A percentile compares a stretch with the other conserved stretches of the same genome.
Conservation (phyloP, 2,113 vertebrate species). For the Muntiacus reevesi region DNA sequence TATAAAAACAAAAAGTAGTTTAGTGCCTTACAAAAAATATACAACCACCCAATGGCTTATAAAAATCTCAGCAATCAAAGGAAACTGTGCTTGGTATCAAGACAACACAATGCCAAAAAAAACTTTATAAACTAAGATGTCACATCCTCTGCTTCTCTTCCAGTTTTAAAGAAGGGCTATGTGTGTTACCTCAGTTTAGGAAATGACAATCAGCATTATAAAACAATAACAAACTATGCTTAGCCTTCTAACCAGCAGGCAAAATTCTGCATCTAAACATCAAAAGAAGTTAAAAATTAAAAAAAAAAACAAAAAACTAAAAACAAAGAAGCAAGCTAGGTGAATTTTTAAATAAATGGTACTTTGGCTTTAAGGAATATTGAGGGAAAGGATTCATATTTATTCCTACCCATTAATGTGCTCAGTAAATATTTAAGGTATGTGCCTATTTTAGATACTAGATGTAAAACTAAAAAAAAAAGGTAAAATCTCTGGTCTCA, state of each 20-base stretch:
- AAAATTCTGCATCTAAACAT: slow-evolving; percentile 31
- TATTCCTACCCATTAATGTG: neutral
- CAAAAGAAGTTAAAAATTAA: neutral
- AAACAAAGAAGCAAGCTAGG: neutral
- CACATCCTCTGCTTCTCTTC: neutral
- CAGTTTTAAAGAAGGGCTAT: neutral
- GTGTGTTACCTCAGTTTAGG: neutral
- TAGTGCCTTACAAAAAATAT: slow-evolving; percentile 8
- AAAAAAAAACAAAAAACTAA: neutral
- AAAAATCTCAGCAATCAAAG: slow-evolving; percentile 12
- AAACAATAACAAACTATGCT: neutral
- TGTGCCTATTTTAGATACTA: neutral
- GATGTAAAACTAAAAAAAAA: neutral
- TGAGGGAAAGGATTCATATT: neutral
- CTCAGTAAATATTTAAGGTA: slow-evolving; percentile 1
- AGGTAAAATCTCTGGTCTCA: neutral
- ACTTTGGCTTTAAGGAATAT: neutral
- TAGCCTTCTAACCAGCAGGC: neutral
- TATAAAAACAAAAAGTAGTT: neutral
- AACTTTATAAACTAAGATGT: slow-evolving; percentile 18
- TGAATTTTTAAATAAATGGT: neutral
- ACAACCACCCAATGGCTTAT: neutral
- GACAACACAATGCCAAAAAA: neutral
- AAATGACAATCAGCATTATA: neutral
- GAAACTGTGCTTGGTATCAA: neutral